Base-by-base conservation (phyloP, 2,113 vertebrate genomes). In the Sinosuthora webbiana region DNA sequence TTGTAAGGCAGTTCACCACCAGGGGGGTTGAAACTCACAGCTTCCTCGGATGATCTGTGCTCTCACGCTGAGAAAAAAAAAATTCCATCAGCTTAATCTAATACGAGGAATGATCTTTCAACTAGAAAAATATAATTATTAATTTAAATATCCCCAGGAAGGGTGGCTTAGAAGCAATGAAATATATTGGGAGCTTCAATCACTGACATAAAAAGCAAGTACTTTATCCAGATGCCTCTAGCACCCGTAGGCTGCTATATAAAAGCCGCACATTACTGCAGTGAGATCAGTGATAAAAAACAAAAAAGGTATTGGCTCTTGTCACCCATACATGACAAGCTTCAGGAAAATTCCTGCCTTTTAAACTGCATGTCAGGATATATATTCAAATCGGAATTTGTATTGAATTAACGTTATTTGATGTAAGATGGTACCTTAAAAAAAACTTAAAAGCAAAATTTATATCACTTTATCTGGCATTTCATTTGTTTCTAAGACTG, bases 1-100 rank as follows among this genome's bases (percentile, higher is more conserved):
- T 81, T 87, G 65, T 60, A 94, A 97, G 84, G 94, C 87, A 83
- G 80, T 64, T 93, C 73, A 47, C 94, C 75, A 82, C 74, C 33
- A 37, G 27, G 31, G 67, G 62, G 59, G 86, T 57, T 75, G 49
- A 89, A 94, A 77, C 42, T 87, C 78, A 50, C 78, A 47, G 83
- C 39, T 83, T 94, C 73, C 77, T 80, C 45, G 5, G 69, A 65
- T 37, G 47, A 86, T 68, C 50, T 31, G 53, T 23, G 52, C 67
- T 87, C 65, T 81, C 45, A 77, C 11, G 62, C 82, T 52, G 86
- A 82, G 75, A 65, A 73, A 77, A 56, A 77, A 56, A 83, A 87
- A 47, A 39, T 4, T 22, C 49, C 64, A 41, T 92, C 81, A 86
- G 53, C 53, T 90, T 78, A 71, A 90, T 81, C 87, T 95, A 79